These are phyloP conservation scores for Desmodus rotundus DNA, from an alignment of 2,113 vertebrate species.

Conservation along the genomic window DNA sequence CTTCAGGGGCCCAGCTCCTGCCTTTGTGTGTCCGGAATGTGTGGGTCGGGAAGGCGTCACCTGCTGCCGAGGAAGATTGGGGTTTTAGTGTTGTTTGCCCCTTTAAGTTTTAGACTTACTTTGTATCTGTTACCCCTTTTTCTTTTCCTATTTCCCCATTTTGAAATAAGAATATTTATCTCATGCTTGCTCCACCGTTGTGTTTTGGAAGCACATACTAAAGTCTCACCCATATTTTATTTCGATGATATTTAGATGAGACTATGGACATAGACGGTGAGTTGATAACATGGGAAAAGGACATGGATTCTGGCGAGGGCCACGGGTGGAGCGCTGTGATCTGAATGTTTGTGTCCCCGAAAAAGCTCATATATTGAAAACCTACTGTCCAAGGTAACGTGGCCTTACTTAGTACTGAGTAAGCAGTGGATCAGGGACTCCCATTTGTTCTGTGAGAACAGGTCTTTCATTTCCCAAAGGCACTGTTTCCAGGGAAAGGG, in stretches of 20 bases:
- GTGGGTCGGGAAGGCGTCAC: not conserved
- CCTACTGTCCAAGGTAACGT: not conserved
- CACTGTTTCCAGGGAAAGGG: not conserved
- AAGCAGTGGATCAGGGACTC: not conserved
- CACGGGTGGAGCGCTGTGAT: not conserved
- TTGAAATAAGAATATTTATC: not conserved
- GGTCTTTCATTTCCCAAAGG: not conserved
- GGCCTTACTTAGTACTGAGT: not conserved
- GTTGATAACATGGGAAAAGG: not conserved
- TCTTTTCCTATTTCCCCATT: not conserved
- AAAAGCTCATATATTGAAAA: not conserved
- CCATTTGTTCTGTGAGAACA: not conserved
- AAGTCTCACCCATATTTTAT: not conserved
- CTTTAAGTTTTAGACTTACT: not conserved
- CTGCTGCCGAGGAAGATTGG: not conserved
- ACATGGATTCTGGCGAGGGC: not conserved
- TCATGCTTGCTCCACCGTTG: not conserved
- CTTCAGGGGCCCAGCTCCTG: not conserved
- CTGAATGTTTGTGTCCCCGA: not conserved
- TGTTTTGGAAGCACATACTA: not conserved
- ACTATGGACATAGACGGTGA: not conserved
- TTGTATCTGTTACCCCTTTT: not conserved
- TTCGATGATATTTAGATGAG: not conserved
- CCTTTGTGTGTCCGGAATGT: not conserved
- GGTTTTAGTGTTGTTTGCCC: not conserved